Conservation (phyloP, 2,797 vertebrate species). For the Loris lydekkerianus region DNA sequence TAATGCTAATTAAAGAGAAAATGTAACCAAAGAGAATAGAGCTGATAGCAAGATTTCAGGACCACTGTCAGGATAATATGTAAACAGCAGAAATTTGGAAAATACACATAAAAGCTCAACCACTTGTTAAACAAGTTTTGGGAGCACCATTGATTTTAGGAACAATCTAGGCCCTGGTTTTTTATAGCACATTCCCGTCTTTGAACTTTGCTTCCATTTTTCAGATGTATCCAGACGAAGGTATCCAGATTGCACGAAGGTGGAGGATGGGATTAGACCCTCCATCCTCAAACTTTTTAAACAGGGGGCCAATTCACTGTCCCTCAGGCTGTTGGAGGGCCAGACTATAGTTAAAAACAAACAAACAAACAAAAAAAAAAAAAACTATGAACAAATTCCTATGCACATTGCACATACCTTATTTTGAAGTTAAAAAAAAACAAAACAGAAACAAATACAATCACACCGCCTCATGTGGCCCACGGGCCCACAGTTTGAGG, state of each 20-base stretch:
- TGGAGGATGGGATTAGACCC: neutral
- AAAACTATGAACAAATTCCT: too few species aligned
- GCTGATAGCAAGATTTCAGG: neutral
- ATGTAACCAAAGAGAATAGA: neutral
- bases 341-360: too few species aligned
- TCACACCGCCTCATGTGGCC: too few species aligned
- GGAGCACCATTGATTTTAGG: neutral
- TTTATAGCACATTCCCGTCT: neutral
- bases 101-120: neutral
- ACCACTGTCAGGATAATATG: neutral
- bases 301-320: too few species aligned
- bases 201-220: neutral
- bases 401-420: too few species aligned
- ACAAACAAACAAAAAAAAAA: too few species aligned
- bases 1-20: neutral
- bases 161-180: neutral
- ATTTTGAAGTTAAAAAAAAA: too few species aligned
- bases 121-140: neutral
- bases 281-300: too few species aligned
- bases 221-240: neutral
- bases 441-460: too few species aligned
- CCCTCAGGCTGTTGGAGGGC: too few species aligned
- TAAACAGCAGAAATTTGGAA: neutral
- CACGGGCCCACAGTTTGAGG: too few species aligned
- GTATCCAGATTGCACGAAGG: too few species aligned